A percentile compares a stretch with the other conserved stretches of the same genome.
phyloP scores from a whole-genome alignment of 2,888 invertebrate genomes.

The Syrphus vitripennis region DNA sequence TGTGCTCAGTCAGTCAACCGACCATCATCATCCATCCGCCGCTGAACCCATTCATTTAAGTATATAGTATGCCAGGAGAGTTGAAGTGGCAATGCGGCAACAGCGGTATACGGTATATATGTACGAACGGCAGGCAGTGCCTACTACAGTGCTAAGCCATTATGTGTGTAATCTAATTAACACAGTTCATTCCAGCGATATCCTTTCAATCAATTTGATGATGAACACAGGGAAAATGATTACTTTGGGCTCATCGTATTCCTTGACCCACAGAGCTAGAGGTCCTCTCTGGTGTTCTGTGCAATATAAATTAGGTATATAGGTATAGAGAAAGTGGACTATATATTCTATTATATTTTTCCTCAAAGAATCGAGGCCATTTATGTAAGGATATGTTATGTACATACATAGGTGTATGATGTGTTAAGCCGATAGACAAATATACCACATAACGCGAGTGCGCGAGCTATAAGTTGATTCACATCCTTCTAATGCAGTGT shows the following conservation, averaged over 20 bases:
- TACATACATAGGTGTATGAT: conserved; percentile 19
- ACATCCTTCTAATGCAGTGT: conserved; percentile 62
- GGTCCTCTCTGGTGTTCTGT: background rate
- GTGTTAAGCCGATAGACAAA: conserved; percentile 48
- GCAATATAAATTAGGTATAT: background rate
- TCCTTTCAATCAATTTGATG: conserved; percentile 71
- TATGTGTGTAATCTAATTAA: conserved; percentile 70
- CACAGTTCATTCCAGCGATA: conserved; percentile 71
- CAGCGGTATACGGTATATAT: too few relatives aligned
- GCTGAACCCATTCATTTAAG: background rate
- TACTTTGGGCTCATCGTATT: conserved; percentile 46
- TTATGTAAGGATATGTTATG: background rate
- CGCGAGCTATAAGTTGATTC: conserved; percentile 61
- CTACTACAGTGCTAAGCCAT: conserved; percentile 30
- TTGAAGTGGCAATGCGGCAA: background rate
- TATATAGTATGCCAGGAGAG: conserved; percentile 4
- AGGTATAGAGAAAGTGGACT: conserved; percentile 20
- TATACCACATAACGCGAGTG: conserved; percentile 32
- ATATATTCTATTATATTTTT: conserved; percentile 32
- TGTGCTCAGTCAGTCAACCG: conserved; percentile 62
- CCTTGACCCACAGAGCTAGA: conserved; percentile 62
- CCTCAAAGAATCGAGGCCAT: conserved; percentile 69
- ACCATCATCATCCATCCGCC: conserved; percentile 32
- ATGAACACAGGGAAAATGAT: conserved; percentile 67
- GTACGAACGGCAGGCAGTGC: background rate